These are phyloP conservation scores for Nothoprocta pentlandii DNA, from an alignment of 2,113 vertebrate genomes.

Conservation along the genomic window DNA sequence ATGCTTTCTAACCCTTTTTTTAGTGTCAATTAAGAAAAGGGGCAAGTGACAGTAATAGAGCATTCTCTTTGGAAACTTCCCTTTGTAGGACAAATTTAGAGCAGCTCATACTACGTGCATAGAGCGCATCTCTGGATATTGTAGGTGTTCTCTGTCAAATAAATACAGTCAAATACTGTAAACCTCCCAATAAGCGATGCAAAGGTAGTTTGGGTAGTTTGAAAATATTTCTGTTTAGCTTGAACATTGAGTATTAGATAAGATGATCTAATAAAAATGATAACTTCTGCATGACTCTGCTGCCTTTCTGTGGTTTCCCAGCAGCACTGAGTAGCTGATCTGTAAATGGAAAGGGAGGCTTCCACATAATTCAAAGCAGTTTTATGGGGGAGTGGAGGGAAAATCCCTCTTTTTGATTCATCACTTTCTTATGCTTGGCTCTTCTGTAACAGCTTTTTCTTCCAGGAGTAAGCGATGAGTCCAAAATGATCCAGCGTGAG, in stretches of 20 bases:
- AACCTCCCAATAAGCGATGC: background rate
- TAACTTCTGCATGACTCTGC: conserved; percentile 43
- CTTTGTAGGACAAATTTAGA: background rate
- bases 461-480: background rate
- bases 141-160: background rate
- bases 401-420: conserved; percentile 28
- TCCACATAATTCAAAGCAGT: background rate
- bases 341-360: background rate
- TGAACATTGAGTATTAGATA: background rate
- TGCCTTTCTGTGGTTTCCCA: conserved; percentile 62
- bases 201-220: background rate
- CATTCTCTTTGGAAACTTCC: background rate
- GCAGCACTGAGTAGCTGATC: conserved; percentile 12
- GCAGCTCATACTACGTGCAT: background rate
- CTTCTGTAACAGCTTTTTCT: background rate
- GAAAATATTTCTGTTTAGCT: background rate
- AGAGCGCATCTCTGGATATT: accelerated
- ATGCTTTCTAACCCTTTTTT: background rate
- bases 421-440: background rate
- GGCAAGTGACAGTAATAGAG: background rate
- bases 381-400: background rate
- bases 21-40: background rate
- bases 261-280: background rate
- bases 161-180: background rate
- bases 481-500: background rate